Evolutionary conservation across 2,888 invertebrate genomes (phyloP).

Genomic region (Acronicta alni): DNA sequence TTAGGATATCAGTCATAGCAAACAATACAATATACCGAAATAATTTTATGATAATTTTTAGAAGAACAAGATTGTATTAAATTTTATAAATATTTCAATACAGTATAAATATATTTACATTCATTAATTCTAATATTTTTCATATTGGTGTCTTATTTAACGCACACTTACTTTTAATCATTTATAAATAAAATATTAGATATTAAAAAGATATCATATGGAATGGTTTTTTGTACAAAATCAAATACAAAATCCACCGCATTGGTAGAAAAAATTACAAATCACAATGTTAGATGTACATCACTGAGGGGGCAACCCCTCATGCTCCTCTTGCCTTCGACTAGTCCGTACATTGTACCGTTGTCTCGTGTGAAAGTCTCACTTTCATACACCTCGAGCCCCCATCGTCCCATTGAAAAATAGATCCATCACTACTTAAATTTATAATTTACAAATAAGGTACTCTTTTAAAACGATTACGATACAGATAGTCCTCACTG

Average conservation of each 20-base stretch:
- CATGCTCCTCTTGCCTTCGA: conserved; percentile 59
- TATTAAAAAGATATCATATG: conserved; percentile 84
- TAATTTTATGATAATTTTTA: conserved; percentile 81
- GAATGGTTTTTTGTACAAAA: conserved; percentile 89
- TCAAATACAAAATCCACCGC: conserved; percentile 83
- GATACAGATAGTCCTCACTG: conserved; percentile 77
- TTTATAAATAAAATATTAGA: conserved; percentile 85
- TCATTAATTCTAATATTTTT: conserved; percentile 83
- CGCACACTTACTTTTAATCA: conserved; percentile 80
- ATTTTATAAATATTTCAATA: conserved; percentile 89
- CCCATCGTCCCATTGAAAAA: conserved; percentile 82
- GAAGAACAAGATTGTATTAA: conserved; percentile 88
- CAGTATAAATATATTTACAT: conserved; percentile 89
- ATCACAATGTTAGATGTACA: conserved; percentile 80
- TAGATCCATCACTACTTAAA: conserved; percentile 88
- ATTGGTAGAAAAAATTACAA: conserved; percentile 80
- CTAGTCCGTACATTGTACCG: conserved; percentile 86
- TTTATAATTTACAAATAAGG: conserved; percentile 88
- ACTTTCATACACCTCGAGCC: conserved; percentile 77
- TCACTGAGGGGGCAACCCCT: conserved; percentile 60
- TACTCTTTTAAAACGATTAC: conserved; percentile 85
- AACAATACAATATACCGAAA: conserved; percentile 79
- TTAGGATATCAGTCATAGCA: conserved; percentile 76
- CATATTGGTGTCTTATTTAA: conserved; percentile 89
- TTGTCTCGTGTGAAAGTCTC: conserved; percentile 81